Conservation (phyloP, 1,140 invertebrate species). For the Elymnias hypermnestra region DNA sequence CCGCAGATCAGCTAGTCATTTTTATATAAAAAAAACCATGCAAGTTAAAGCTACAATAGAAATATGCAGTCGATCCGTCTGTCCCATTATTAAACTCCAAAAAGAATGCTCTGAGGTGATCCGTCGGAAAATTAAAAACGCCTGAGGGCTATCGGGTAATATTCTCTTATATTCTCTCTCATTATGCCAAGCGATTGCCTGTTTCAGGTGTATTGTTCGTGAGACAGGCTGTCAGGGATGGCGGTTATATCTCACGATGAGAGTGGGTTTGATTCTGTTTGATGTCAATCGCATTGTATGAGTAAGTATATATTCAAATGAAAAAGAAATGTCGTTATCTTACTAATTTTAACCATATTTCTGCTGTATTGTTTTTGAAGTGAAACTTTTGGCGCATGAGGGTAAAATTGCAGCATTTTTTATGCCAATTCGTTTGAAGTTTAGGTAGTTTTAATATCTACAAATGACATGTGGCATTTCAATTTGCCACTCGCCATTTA, state of each 20-base stretch:
- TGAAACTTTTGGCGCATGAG: too few relatives aligned
- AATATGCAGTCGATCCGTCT: constrained; percentile 18
- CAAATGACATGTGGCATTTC: too few relatives aligned
- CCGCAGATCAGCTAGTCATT: too few relatives aligned
- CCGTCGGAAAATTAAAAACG: constrained; percentile 66
- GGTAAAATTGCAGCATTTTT: too few relatives aligned
- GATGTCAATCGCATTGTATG: too few relatives aligned
- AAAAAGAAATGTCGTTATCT: too few relatives aligned
- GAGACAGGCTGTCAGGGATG: constrained; percentile 5
- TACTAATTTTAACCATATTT: too few relatives aligned
- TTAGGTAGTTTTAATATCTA: too few relatives aligned
- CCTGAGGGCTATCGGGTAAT: constrained; percentile 61
- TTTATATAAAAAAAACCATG: background rate
- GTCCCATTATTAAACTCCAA: constrained; percentile 25
- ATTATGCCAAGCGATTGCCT: constrained; percentile 51
- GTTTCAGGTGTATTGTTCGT: constrained; percentile 47
- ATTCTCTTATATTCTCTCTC: constrained; percentile 56
- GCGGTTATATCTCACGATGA: constrained; percentile 4
- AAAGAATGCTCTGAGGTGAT: constrained; percentile 44
- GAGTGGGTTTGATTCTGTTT: constrained; percentile 23
- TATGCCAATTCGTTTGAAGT: too few relatives aligned
- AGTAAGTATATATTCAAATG: too few relatives aligned
- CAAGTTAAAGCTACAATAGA: background rate
- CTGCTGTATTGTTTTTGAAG: too few relatives aligned
- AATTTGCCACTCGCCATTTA: too few relatives aligned